Evolutionary conservation across 2,888 invertebrate genomes (phyloP).

Genomic region (Amblyteles armatorius): DNA sequence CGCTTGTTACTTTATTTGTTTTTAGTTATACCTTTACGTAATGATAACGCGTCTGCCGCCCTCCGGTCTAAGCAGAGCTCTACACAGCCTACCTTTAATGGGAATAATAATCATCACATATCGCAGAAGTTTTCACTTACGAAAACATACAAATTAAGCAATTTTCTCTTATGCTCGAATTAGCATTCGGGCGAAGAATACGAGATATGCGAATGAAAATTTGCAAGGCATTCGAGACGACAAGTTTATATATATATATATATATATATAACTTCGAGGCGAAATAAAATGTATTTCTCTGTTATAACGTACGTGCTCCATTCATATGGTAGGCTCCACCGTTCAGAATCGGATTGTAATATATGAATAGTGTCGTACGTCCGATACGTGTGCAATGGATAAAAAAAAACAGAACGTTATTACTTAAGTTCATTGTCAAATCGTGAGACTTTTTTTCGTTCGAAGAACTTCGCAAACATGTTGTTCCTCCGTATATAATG

Average conservation of each 20-base stretch:
- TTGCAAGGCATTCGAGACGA: neutral
- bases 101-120: conserved; percentile 12
- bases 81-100: conserved; percentile 15
- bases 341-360: conserved; percentile 43
- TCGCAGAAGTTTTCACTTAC: conserved; percentile 20
- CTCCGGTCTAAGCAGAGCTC: conserved; percentile 40
- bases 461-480: conserved; percentile 43
- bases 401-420: conserved; percentile 17
- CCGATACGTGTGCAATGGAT: conserved; percentile 75
- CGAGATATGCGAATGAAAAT: conserved; percentile 4
- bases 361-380: conserved; percentile 70
- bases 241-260: conserved; percentile 16
- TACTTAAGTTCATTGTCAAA: conserved; percentile 30
- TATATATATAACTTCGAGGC: neutral
- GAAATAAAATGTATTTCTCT: conserved; percentile 12
- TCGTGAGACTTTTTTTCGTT: conserved; percentile 45
- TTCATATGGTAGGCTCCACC: conserved; percentile 29
- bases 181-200: neutral
- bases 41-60: conserved; percentile 54
- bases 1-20: conserved; percentile 33
- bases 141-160: neutral
- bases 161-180: neutral
- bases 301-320: conserved; percentile 12
- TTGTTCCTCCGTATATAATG: conserved; percentile 53
- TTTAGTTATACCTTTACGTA: conserved; percentile 52